Evolutionary conservation across 2,888 invertebrate genomes (phyloP).

Genomic region (Bruchidius siliquastri): DNA sequence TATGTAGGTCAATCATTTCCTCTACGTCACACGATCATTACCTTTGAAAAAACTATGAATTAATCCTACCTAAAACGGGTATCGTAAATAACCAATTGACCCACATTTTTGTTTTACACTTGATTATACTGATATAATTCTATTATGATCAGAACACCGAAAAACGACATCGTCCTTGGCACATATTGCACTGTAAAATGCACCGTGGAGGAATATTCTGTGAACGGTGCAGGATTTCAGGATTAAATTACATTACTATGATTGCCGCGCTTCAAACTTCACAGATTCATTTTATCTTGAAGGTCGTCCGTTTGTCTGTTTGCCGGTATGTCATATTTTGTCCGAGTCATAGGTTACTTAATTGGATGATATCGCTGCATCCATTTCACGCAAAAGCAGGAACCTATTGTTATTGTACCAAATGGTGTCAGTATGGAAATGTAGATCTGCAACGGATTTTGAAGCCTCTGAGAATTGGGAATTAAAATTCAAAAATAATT

Average conservation of each 20-base stretch:
- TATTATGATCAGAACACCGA: slow-evolving; percentile 17
- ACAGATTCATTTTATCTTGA: not conserved
- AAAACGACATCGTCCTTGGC: slow-evolving; percentile 8
- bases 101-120: slow-evolving; percentile 11
- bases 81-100: slow-evolving; percentile 7
- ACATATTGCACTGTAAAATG: not conserved
- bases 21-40: not conserved
- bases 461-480: too few species aligned
- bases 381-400: too few species aligned
- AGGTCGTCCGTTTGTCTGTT: not conserved
- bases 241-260: not conserved
- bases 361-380: too few species aligned
- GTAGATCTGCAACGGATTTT: too few species aligned
- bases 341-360: too few species aligned
- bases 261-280: not conserved
- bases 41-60: not conserved
- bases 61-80: slow-evolving; percentile 1
- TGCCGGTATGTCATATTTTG: not conserved
- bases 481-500: too few species aligned
- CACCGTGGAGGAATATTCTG: not conserved
- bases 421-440: too few species aligned
- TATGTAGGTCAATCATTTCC: not conserved
- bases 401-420: too few species aligned
- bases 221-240: not conserved
- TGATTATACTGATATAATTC: slow-evolving; percentile 19